Conservation (phyloP, 2,888 invertebrate species). For the Eupithecia insigniata region DNA sequence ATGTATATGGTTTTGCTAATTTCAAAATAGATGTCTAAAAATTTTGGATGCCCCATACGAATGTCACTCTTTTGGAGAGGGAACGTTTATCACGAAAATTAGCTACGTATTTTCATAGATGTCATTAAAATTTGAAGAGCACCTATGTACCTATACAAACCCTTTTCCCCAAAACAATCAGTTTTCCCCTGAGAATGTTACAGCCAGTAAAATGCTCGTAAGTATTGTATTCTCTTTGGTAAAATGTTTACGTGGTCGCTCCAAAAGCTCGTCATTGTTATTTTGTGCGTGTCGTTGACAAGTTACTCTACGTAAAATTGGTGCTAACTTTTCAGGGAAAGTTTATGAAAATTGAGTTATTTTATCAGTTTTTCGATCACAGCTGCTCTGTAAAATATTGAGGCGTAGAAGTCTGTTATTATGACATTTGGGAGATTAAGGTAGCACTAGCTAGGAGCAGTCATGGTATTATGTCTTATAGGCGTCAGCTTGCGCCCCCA, state of each 20-base stretch:
- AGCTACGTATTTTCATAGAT: no score
- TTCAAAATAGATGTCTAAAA: no score
- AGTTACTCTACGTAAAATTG: neutral
- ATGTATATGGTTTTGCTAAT: no score
- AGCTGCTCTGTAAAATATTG: neutral
- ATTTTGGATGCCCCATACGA: no score
- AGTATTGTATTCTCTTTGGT: no score
- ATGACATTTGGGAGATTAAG: neutral
- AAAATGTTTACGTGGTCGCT: neutral
- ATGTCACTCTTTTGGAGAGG: no score
- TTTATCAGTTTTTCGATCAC: neutral
- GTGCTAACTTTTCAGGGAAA: neutral
- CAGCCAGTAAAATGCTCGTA: neutral
- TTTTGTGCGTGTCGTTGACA: neutral
- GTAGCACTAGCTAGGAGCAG: no score
- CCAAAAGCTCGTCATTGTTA: neutral
- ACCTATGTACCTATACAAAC: neutral
- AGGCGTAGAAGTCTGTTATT: neutral
- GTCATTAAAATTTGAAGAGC: neutral
- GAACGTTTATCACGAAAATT: no score
- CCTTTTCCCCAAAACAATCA: neutral
- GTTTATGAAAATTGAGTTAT: conserved; percentile 3
- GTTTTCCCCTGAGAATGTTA: neutral
- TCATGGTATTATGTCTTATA: neutral
- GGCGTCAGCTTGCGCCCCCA: neutral